Evolutionary conservation across 2,113 vertebrate species (phyloP), one percentile per base, ranked within the genome.

Genomic region (Protobothrops flavoviridis): DNA sequence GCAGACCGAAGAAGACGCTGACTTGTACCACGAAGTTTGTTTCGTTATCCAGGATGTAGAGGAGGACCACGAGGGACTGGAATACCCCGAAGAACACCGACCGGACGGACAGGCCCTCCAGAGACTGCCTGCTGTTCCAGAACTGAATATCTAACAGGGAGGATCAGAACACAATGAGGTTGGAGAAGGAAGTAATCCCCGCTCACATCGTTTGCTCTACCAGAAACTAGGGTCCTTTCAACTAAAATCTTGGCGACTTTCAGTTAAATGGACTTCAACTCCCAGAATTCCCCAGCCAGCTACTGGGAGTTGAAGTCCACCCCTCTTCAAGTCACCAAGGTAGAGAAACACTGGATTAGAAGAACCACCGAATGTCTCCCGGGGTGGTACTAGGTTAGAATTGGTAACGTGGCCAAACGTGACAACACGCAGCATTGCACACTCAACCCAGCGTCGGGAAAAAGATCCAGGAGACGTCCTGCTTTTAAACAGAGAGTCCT

Each of bases 1-100:
- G 98, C 74, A 99, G 98, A 93, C 99, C 99, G 0, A 99, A 99
- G 97, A 99, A 99, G 94, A 99, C 99, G 97, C 99, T 99, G 97
- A 99, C 98, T 96, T 99, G 99, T 33, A 99, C 99, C 96, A 99
- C 99, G 0, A 99, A 99, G 98, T 99, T 99, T 91, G 99, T 99
- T 94, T 99, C 99, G 0, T 99, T 99, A 97, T 99, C 99, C 96
- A 99, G 93, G 90, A 99, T 99, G 95, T 99, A 99, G 5, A 99
- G 98, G 9, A 99, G 97, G 24, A 99, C 99, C 1, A 99, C 98
- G 0, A 99, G 97, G 0, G 99, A 99, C 97, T 99, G 99, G 96
- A 99, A 99, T 0, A 99, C 99, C 0, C 99, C 99, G 0, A 99
- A 99, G 95, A 99, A 98, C 61, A 99, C 99, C 0, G 99, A 99